Evolutionary conservation across 2,888 invertebrate species (phyloP).

Genomic region (Glyphotaelius pellucidus): DNA sequence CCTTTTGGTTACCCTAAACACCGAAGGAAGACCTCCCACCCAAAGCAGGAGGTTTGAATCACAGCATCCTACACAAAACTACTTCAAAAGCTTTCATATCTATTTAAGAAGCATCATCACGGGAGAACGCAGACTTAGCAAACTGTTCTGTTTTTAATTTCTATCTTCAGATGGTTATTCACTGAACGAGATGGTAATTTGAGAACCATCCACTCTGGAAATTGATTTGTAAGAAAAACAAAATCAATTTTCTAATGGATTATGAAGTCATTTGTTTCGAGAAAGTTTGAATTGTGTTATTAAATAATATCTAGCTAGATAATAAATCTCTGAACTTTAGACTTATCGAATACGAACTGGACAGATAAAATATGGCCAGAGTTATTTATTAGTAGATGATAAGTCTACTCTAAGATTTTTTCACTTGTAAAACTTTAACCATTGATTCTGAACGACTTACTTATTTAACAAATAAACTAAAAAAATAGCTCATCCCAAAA

Average conservation of each 20-base stretch:
- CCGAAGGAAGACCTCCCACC: constrained; percentile 25
- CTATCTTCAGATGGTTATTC: background rate
- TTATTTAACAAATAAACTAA: background rate
- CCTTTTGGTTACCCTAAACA: background rate
- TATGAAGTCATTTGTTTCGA: background rate
- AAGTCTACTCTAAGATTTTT: background rate
- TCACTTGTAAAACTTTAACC: background rate
- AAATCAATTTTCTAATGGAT: constrained; percentile 7
- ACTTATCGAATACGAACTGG: background rate
- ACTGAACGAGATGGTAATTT: constrained; percentile 33
- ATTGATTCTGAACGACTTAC: background rate
- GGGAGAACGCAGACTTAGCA: background rate
- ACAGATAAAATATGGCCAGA: background rate
- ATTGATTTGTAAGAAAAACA: constrained; percentile 21
- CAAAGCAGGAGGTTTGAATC: constrained; percentile 7
- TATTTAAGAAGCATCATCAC: background rate
- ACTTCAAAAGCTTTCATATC: background rate
- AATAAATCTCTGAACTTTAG: background rate
- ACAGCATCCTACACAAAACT: constrained; percentile 10
- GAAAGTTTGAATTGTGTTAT: constrained; percentile 16
- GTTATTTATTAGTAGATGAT: background rate
- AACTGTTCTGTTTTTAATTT: background rate
- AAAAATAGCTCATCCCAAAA: background rate
- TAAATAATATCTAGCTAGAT: background rate
- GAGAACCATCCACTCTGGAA: background rate